These are phyloP conservation scores for Drosophila ironensis DNA, from an alignment of 1,140 invertebrate genomes.

Conservation along the genomic window DNA sequence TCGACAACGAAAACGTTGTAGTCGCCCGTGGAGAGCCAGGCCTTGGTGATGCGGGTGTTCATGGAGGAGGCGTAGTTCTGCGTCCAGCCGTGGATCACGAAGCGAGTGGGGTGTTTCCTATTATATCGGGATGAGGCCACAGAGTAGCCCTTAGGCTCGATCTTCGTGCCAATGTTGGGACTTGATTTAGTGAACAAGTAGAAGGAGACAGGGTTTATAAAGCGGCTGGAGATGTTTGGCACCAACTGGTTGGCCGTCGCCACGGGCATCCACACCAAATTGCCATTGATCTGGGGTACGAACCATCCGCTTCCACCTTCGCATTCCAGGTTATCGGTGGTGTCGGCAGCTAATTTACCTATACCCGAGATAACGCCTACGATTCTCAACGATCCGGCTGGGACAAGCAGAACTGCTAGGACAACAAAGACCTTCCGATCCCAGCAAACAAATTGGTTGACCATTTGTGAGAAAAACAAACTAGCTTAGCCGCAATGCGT, in stretches of 20 bases:
- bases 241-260: slow-evolving; percentile 47
- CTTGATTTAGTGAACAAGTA: slow-evolving; percentile 65
- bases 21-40: slow-evolving; percentile 82
- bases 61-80: slow-evolving; percentile 44
- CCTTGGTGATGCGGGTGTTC: slow-evolving; percentile 67
- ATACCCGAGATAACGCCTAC: accelerated
- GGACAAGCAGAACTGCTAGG: slow-evolving; percentile 34
- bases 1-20: slow-evolving; percentile 84
- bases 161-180: slow-evolving; percentile 33
- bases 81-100: slow-evolving; percentile 72
- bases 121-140: slow-evolving; percentile 55
- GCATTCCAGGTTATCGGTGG: slow-evolving; percentile 41
- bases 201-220: slow-evolving; percentile 50
- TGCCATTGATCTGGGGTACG: slow-evolving; percentile 38
- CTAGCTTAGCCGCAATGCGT: too few species aligned
- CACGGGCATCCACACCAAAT: slow-evolving; percentile 40
- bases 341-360: slow-evolving; percentile 23
- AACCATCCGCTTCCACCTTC: slow-evolving; percentile 54
- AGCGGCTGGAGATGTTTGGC: slow-evolving; percentile 18
- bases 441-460: too few species aligned
- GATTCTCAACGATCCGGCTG: slow-evolving; percentile 16
- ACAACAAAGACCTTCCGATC: slow-evolving; percentile 52
- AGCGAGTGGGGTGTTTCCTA: slow-evolving; percentile 51
- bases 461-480: too few species aligned
- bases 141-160: slow-evolving; percentile 33